Percentiles rank a stretch among this genome's conserved stretches.
phyloP scores from a whole-genome alignment of 2,888 invertebrate genomes.

The Eupeodes luniger region DNA sequence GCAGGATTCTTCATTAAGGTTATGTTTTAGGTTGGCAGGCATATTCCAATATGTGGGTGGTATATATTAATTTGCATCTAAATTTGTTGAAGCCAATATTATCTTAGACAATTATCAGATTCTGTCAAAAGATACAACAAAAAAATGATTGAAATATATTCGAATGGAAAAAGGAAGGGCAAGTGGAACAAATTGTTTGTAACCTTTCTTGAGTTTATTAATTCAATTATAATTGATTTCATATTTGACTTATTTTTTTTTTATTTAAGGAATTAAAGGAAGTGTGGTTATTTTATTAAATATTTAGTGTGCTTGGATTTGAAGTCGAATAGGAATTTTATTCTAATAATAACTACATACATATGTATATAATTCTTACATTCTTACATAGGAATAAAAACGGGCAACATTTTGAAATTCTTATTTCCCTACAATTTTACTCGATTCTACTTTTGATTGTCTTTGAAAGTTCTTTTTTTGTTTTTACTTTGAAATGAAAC shows the following conservation, averaged over 20 bases:
- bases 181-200: conserved; percentile 13
- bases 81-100: conserved; percentile 12
- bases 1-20: neutral
- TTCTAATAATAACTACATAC: too few relatives aligned
- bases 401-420: too few relatives aligned
- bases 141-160: neutral
- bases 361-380: too few relatives aligned
- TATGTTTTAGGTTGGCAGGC: neutral
- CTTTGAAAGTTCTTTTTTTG: too few relatives aligned
- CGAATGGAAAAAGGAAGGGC: too few relatives aligned
- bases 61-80: conserved; percentile 8
- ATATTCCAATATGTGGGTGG: conserved; percentile 1
- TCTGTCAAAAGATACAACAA: neutral
- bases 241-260: neutral
- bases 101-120: conserved; percentile 29
- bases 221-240: conserved; percentile 8
- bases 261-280: neutral
- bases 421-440: too few relatives aligned
- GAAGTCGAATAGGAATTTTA: too few relatives aligned
- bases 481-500: too few relatives aligned
- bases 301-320: too few relatives aligned
- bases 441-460: too few relatives aligned
- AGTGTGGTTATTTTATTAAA: too few relatives aligned
- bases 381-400: too few relatives aligned
- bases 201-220: conserved; percentile 6